phyloP scores from a whole-genome alignment of 2,888 invertebrate species.

The Chloroclysta siterata region DNA sequence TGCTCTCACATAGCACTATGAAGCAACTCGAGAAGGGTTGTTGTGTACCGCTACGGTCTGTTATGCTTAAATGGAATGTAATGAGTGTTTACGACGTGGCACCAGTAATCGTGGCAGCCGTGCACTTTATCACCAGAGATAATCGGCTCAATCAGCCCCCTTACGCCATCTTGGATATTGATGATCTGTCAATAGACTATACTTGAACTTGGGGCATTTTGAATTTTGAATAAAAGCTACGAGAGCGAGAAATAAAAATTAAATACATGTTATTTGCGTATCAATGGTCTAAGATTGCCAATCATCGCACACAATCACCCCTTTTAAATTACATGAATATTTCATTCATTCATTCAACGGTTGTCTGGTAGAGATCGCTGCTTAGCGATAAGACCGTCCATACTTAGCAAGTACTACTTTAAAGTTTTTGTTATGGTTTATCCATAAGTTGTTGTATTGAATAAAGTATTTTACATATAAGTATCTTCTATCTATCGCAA shows the following conservation, averaged over 20 bases:
- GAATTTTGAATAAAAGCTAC: neutral
- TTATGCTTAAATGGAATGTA: conserved; percentile 58
- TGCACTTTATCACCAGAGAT: conserved; percentile 79
- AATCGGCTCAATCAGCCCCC: conserved; percentile 57
- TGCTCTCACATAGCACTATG: neutral
- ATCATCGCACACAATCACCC: no score
- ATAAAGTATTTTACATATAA: no score
- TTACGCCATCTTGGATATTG: conserved; percentile 53
- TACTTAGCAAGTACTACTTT: no score
- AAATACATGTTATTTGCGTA: no score
- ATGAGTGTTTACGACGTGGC: conserved; percentile 58
- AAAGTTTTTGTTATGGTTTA: no score
- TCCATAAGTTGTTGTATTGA: no score
- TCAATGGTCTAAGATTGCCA: no score
- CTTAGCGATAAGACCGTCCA: no score
- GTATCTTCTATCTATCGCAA: no score
- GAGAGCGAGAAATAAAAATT: neutral
- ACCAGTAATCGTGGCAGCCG: conserved; percentile 76
- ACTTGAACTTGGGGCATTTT: conserved; percentile 15
- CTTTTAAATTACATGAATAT: no score
- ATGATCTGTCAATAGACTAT: conserved; percentile 61
- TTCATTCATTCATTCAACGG: no score
- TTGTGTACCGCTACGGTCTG: conserved; percentile 1
- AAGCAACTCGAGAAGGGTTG: conserved; percentile 13
- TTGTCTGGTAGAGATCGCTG: no score